Base-by-base conservation (phyloP, 1,140 invertebrate genomes). In the Lucilia sericata region DNA sequence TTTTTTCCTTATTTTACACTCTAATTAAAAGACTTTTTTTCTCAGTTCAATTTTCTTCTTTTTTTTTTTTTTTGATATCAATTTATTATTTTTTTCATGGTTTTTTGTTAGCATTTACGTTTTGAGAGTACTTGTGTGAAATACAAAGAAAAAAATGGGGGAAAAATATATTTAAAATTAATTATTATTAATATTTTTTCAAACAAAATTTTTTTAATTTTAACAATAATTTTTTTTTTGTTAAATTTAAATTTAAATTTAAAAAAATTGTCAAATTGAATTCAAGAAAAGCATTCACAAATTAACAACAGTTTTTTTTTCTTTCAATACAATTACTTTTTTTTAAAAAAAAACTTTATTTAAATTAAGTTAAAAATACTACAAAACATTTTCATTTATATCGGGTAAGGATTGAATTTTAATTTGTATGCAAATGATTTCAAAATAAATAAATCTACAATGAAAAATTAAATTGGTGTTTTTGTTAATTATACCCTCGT, bases 391-490 rank as follows among this genome's bases (percentile, higher is more conserved):
- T 80, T 60, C 55, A 70, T 70, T 70, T 19, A 21, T 49, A 80
- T 19, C 76, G 42, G 76, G 76, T 80, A 80, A 80, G 76, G 76
- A 80, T 80, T 80, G 76, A 80, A 80, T 80, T 80, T 80, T 49
- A 80, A 80, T 80, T 70, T 80, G 76, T 80, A 80, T 75, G 42
- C 82, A 55, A 84, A 85, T 55, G 51, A 82, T 82, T 74, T 78
- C 34, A 81, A 84, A 86, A 10, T 85, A 85, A 70, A 49, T 55
- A 42, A 42, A 42, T 42, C 42, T 42, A 55, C 17, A 55, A 55
- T 55, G 12, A 55, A 42, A 42, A 55, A 55, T 14, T 5, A 55
- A 7, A 55, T 55, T 5, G 12, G 5, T 55, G 51, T 17, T 4
- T 0, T n/a, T 17, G 9, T 55, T 14, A 55, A 55, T 55, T 55